These are phyloP conservation scores for Euthynnus affinis DNA, from an alignment of 2,797 vertebrate species.

Conservation along the genomic window DNA sequence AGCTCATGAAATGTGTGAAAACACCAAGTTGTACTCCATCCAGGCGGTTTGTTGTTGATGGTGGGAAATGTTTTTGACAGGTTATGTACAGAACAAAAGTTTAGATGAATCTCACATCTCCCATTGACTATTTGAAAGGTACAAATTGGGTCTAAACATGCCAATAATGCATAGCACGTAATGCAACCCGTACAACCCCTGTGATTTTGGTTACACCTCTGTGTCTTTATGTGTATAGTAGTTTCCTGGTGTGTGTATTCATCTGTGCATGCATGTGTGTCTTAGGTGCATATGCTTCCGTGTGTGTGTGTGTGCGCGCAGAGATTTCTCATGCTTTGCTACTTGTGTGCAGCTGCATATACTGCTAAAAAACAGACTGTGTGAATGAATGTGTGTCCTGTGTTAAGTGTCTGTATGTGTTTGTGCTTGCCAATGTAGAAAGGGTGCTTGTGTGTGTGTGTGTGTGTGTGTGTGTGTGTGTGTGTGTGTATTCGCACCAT, in stretches of 20 bases:
- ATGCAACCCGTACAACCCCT: not conserved
- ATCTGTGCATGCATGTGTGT: not conserved
- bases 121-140: not conserved
- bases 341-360: conserved; percentile 22
- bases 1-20: too few relatives aligned
- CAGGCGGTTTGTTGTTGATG: too few relatives aligned
- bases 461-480: not conserved
- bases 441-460: conserved; percentile 39
- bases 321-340: not conserved
- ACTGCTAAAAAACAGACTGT: conserved; percentile 17
- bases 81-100: too few relatives aligned
- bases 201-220: not conserved
- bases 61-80: too few relatives aligned
- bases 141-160: not conserved
- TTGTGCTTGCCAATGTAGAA: conserved; percentile 25
- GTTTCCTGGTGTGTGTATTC: not conserved
- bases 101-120: not conserved
- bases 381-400: conserved; percentile 21
- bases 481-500: conserved; percentile 24
- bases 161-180: too few relatives aligned
- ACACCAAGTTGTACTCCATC: too few relatives aligned
- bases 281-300: too few relatives aligned
- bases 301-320: not conserved
- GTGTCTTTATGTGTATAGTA: conserved; percentile 3
- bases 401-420: conserved; percentile 25